phyloP scores from a whole-genome alignment of 2,113 vertebrate species.

The Muntiacus reevesi region DNA sequence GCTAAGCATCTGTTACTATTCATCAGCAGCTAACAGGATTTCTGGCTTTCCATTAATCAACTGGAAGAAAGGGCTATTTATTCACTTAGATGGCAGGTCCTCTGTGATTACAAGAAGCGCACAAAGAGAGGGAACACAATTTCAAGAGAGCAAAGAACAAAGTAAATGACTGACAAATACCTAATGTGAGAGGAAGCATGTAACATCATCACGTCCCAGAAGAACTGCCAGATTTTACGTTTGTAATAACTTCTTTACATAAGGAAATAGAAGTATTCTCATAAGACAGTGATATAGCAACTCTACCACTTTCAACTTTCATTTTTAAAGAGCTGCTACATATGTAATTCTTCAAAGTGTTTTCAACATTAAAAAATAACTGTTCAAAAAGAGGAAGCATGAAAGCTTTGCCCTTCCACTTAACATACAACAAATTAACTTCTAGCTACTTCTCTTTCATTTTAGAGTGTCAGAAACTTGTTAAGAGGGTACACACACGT shows the following conservation, averaged over 20 bases:
- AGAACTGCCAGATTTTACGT: background rate
- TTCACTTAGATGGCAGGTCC: slow-evolving; percentile 22
- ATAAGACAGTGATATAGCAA: slow-evolving; percentile 3
- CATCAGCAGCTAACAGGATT: slow-evolving; percentile 44
- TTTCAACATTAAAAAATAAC: slow-evolving; percentile 37
- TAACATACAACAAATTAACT: slow-evolving; percentile 44
- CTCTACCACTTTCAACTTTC: slow-evolving; percentile 36
- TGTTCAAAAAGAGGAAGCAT: background rate
- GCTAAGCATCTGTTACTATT: slow-evolving; percentile 47
- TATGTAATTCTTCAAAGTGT: slow-evolving; percentile 23
- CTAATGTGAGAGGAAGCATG: background rate
- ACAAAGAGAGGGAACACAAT: background rate
- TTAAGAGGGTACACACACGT: background rate
- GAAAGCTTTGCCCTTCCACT: slow-evolving; percentile 27
- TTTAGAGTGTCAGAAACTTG: background rate
- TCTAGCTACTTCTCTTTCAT: slow-evolving; percentile 39
- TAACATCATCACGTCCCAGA: background rate
- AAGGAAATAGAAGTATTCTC: background rate
- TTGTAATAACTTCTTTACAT: background rate
- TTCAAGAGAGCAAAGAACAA: slow-evolving; percentile 14
- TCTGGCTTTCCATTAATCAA: slow-evolving; percentile 63
- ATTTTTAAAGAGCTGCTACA: slow-evolving; percentile 37
- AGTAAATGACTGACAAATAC: background rate
- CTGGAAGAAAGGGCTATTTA: slow-evolving; percentile 32
- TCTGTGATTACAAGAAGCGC: slow-evolving; percentile 30